phyloP scores from a whole-genome alignment of 1,140 invertebrate species.

The Chlorops oryzae region DNA sequence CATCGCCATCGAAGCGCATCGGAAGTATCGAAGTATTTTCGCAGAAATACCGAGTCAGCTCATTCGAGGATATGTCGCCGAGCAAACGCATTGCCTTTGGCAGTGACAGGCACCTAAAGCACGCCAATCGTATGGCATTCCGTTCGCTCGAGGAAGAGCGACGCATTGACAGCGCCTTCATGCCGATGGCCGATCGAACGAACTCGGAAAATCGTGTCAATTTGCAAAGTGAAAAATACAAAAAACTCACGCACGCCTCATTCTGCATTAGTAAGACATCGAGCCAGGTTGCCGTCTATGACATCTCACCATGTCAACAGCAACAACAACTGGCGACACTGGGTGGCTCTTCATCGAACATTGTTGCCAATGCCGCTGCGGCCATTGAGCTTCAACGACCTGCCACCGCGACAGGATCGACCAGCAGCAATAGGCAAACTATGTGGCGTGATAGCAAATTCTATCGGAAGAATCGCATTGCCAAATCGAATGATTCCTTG shows the following conservation, averaged over 20 bases:
- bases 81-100: constrained; percentile 14
- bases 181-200: constrained; percentile 44
- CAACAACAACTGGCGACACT: not conserved
- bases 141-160: constrained; percentile 46
- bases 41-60: constrained; percentile 45
- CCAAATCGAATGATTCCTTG: constrained; percentile 45
- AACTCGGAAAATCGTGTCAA: constrained; percentile 46
- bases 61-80: constrained; percentile 47
- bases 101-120: constrained; percentile 34
- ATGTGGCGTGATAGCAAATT: constrained; percentile 46
- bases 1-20: constrained; percentile 43
- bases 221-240: constrained; percentile 45
- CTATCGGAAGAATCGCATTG: constrained; percentile 44
- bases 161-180: constrained; percentile 45
- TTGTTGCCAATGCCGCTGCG: constrained; percentile 19
- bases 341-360: not conserved
- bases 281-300: constrained; percentile 18
- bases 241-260: constrained; percentile 43
- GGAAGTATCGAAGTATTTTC: constrained; percentile 48
- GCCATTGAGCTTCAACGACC: constrained; percentile 31
- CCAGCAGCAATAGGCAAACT: constrained; percentile 25
- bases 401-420: constrained; percentile 16
- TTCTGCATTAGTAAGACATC: constrained; percentile 43
- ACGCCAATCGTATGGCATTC: constrained; percentile 43
- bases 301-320: constrained; percentile 15